A percentile compares a stretch with the other conserved stretches of the same genome.
Evolutionary conservation across 2,797 vertebrate species (phyloP).

Genomic region (Acanthurus leucopareius): DNA sequence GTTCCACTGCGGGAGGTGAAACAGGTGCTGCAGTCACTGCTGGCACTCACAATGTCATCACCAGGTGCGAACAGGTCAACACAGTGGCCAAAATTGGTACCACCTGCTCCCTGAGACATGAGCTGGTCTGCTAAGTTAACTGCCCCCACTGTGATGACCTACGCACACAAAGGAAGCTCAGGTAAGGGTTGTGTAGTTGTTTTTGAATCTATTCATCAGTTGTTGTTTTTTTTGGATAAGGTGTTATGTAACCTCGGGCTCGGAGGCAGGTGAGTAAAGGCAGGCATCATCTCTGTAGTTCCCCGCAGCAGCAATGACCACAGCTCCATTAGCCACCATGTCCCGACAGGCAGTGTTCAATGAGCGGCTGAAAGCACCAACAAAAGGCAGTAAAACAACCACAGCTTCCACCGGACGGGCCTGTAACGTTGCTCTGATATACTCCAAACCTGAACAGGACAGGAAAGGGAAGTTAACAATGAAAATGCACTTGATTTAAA

Average conservation of each 20-base stretch:
- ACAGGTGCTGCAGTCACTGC: slow-evolving; percentile 92
- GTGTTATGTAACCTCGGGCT: slow-evolving; percentile 84
- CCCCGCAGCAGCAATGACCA: slow-evolving; percentile 88
- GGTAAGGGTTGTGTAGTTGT: neutral
- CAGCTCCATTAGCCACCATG: slow-evolving; percentile 79
- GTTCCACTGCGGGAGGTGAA: slow-evolving; percentile 91
- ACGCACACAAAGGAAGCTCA: neutral
- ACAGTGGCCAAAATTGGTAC: slow-evolving; percentile 91
- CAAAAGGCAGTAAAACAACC: slow-evolving; percentile 88
- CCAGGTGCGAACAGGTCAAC: slow-evolving; percentile 93
- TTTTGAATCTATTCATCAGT: neutral
- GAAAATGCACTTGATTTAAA: neutral
- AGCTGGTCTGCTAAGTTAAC: slow-evolving; percentile 89
- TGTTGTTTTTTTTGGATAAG: neutral
- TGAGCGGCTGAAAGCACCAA: slow-evolving; percentile 83
- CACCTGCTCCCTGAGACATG: slow-evolving; percentile 84
- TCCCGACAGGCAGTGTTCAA: slow-evolving; percentile 86
- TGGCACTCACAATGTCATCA: slow-evolving; percentile 91
- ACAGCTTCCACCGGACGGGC: slow-evolving; percentile 63
- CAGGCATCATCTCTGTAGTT: slow-evolving; percentile 93
- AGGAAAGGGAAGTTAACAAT: neutral
- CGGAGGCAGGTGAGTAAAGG: slow-evolving; percentile 92
- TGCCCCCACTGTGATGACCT: slow-evolving; percentile 94
- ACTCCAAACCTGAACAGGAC: slow-evolving; percentile 86
- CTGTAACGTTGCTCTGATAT: slow-evolving; percentile 76